Base-by-base conservation (phyloP, 1,140 invertebrate species). In the Magallana ariakensis region DNA sequence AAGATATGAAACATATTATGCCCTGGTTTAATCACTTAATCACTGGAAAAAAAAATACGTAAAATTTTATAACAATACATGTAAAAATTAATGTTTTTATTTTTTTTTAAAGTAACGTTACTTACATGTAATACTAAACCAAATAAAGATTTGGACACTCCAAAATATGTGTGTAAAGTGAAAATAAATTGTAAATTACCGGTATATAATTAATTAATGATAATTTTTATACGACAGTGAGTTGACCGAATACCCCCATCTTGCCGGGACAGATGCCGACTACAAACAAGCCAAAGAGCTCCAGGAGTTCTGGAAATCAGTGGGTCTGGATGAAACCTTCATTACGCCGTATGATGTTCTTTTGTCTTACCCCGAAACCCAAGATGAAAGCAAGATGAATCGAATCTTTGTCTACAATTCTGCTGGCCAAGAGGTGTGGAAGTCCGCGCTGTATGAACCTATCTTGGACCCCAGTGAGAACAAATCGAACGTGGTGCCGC, bases 291-390 rank as follows among this genome's bases (percentile, higher is more conserved):
- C 92, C 1, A 82, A 91, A 26, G 60, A 92, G 19, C 66, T 94
- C 1, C 87, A 90, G 75, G 70, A 87, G 2, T 89, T 88, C 55
- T 94, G 93, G 92, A 83, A 84, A 84, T 62, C 89, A 1, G 80
- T 53, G n/a, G 92, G 93, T 56, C 83, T 94, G 26, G 90, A 93
- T 86, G 87, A 90, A 22, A 92, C 92, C 9, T 91, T 90, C 53
- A 80, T 91, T 53, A 89, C 91, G 3, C 91, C 93, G 8, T 94
- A 94, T 84, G 87, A 92, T n/a, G 92, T 94, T 9, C 89, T 94
- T 0, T 80, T 94, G 84, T 94, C 94, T 0, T 93, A 93, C 87
- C 94, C 94, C 16, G 87, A 92, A 33, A 87, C 83, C 46, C 82
- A 84, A 4, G 88, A 91, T 80, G 83, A 87, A 1, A 85, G 88